Percentiles rank a stretch among this genome's conserved stretches.
Conservation (phyloP, 2,888 invertebrate species). For the Lucinisca nassula region DNA sequence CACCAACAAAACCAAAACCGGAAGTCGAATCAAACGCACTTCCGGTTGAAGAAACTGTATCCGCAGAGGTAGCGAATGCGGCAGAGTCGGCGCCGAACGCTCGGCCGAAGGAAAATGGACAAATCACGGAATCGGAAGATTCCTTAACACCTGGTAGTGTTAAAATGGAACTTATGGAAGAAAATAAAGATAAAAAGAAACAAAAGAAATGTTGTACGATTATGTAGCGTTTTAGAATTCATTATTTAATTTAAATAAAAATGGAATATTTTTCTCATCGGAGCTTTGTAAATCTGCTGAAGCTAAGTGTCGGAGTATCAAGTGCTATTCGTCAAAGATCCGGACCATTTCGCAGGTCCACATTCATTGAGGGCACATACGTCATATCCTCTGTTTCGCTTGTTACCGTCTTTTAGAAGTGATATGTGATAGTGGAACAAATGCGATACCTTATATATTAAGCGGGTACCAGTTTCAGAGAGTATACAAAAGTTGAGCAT, state of each 20-base stretch:
- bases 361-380: not conserved
- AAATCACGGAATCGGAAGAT: slow-evolving; percentile 70
- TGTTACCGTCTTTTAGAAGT: no score
- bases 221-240: slow-evolving; percentile 70
- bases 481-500: no score
- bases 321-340: not conserved
- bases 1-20: slow-evolving; percentile 11
- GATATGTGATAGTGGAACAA: not conserved
- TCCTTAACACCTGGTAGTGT: slow-evolving; percentile 74
- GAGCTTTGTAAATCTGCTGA: slow-evolving; percentile 25
- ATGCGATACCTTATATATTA: no score
- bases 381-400: not conserved
- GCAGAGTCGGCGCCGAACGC: slow-evolving; percentile 40
- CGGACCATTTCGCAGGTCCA: not conserved
- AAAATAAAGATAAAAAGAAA: slow-evolving; percentile 79
- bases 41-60: slow-evolving; percentile 67
- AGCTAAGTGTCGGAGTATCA: not conserved
- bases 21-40: slow-evolving; percentile 24
- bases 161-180: slow-evolving; percentile 65
- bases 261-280: not conserved
- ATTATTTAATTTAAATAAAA: not conserved
- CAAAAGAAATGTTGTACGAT: slow-evolving; percentile 80
- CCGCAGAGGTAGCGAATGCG: slow-evolving; percentile 39
- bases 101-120: slow-evolving; percentile 75
- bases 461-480: no score